A percentile compares a stretch with the other conserved stretches of the same genome.
Conservation (phyloP, 1,140 invertebrate species). For the Drosophila busckii region DNA sequence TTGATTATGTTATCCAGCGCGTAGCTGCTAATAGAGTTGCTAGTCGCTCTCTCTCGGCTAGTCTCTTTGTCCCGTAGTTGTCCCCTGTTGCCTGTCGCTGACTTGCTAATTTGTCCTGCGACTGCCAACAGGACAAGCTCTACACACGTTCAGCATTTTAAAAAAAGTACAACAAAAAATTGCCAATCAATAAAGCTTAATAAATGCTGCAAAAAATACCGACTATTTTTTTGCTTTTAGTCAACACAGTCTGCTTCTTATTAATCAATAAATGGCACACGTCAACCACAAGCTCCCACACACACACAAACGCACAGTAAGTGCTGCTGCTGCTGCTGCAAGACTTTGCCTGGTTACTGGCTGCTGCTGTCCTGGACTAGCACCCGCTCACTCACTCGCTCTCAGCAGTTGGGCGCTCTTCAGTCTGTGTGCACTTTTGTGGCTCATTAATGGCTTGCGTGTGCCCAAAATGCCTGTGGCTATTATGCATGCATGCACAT, state of each 20-base stretch:
- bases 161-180: constrained; percentile 3
- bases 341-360: constrained; percentile 29
- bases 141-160: constrained; percentile 16
- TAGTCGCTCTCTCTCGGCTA: not conserved
- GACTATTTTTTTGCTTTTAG: constrained; percentile 39
- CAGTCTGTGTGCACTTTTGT: constrained; percentile 69
- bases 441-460: constrained; percentile 71
- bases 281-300: constrained; percentile 41
- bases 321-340: constrained; percentile 30
- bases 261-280: constrained; percentile 71
- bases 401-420: too few relatives aligned
- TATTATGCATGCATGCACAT: constrained; percentile 38
- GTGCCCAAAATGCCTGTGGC: constrained; percentile 58
- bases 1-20: constrained; percentile 69
- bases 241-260: too few relatives aligned
- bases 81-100: not conserved
- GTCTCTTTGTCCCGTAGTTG: not conserved
- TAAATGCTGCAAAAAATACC: not conserved
- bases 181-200: constrained; percentile 56
- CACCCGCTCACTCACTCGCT: not conserved
- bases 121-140: constrained; percentile 43
- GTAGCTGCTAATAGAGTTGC: constrained; percentile 67
- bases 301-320: constrained; percentile 9
- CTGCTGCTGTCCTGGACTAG: constrained; percentile 1
- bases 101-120: constrained; percentile 31